A percentile compares a stretch with the other conserved stretches of the same genome.
phyloP scores from a whole-genome alignment of 2,797 vertebrate genomes.

The Gobionotothen gibberifrons region DNA sequence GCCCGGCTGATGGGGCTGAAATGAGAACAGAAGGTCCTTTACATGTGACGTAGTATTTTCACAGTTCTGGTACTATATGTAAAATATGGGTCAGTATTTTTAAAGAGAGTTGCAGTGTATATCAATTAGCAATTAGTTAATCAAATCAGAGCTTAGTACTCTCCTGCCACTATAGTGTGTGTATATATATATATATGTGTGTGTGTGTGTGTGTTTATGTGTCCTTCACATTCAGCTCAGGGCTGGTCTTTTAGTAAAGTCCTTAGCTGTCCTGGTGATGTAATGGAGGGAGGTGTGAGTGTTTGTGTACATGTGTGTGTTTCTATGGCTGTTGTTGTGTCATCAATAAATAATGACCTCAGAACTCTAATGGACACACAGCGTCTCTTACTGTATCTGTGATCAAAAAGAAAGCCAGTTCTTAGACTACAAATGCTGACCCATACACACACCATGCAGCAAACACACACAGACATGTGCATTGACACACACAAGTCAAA shows the following conservation, averaged over 20 bases:
- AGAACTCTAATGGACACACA: constrained; percentile 57
- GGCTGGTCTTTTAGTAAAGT: constrained; percentile 46
- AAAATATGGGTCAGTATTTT: not conserved
- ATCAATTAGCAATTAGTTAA: not conserved
- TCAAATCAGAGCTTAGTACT: not conserved
- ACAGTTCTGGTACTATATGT: constrained; percentile 12
- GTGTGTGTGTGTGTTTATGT: not conserved
- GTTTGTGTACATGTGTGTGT: not conserved
- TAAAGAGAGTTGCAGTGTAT: not conserved
- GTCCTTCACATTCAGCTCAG: constrained; percentile 50
- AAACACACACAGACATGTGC: constrained; percentile 10
- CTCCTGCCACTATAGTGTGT: not conserved
- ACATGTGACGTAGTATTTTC: constrained; percentile 15
- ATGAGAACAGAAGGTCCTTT: constrained; percentile 68
- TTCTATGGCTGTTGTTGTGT: constrained; percentile 52
- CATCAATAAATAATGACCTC: constrained; percentile 76
- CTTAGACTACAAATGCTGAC: constrained; percentile 48
- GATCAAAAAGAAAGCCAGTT: constrained; percentile 69
- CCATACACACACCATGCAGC: constrained; percentile 32
- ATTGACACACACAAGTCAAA: constrained; percentile 3
- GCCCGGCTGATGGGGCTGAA: constrained; percentile 74
- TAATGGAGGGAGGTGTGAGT: constrained; percentile 11
- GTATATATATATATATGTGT: not conserved
- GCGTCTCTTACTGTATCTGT: constrained; percentile 59
- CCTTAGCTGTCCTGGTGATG: constrained; percentile 57